phyloP scores from a whole-genome alignment of 92 coral and sea anemone genomes.

The Parazoanthus swiftii region DNA sequence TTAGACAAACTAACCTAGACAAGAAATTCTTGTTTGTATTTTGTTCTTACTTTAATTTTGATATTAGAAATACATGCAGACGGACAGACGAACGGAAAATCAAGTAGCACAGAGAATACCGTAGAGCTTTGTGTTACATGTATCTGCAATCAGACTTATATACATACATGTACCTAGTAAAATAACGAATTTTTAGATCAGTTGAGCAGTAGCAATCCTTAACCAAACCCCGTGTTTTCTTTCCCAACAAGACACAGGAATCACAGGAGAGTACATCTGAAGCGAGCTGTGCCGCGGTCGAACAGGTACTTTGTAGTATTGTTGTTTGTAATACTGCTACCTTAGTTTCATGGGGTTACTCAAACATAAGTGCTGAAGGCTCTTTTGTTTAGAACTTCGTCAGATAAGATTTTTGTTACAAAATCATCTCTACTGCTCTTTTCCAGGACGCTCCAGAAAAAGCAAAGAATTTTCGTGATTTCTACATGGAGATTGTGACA shows the following conservation, averaged over 20 bases:
- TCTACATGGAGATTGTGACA: conserved; percentile 75
- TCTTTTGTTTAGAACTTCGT: too few species aligned
- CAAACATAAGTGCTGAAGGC: too few species aligned
- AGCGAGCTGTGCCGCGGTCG: not conserved
- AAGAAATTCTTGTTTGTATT: too few species aligned
- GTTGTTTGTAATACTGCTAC: not conserved
- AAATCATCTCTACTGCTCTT: not conserved
- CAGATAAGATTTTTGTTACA: too few species aligned
- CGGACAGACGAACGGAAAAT: not conserved
- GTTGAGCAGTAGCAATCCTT: not conserved
- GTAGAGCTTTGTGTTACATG: not conserved
- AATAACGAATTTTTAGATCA: too few species aligned
- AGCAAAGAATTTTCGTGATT: conserved; percentile 58
- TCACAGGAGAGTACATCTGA: not conserved
- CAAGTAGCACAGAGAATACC: not conserved
- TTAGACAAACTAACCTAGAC: too few species aligned
- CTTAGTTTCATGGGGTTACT: too few species aligned
- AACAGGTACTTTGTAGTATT: too few species aligned
- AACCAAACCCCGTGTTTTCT: not conserved
- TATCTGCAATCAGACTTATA: too few species aligned
- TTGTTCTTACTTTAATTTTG: too few species aligned
- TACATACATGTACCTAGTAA: not conserved
- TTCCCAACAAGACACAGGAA: not conserved
- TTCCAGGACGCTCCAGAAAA: conserved; percentile 33
- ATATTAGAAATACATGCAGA: not conserved